Base-by-base conservation (phyloP, 2,797 vertebrate genomes). In the Phoxinus dragarum region DNA sequence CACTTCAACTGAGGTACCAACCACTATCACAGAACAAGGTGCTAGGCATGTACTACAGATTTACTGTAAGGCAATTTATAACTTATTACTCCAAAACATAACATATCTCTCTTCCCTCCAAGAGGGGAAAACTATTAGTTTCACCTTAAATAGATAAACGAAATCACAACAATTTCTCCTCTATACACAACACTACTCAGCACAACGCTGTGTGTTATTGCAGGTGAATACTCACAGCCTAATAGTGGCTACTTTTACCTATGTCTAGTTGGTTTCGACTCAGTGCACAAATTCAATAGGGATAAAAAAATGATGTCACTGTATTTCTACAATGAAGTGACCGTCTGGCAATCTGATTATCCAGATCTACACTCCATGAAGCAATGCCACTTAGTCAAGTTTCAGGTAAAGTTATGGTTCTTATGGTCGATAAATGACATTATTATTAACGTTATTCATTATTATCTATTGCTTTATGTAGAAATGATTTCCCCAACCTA, bases 51-150 rank as follows among this genome's bases (percentile, higher is more conserved):
- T 74, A 86, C 88, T 89, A 86, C 76, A 86, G 86, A 86, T 85
- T 87, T 73, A 90, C 88, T 61, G 77, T 90, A 89, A 91, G 91
- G 91, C 90, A 91, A 88, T 84, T 88, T 84, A 78, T 84, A 83
- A 87, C 75, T 79, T 73, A 85, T 56, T 79, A 89, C 76, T 87
- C 23, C 87, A 87, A 88, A 64, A 87, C 84, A 86, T 72, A 84
- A 75, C 38, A 76, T n/a, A 10, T 75, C 52, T 86, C 54, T 84
- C 44, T 66, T 81, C 72, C 54, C 79, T 82, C 61, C 77, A 74
- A 6, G 23, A 80, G 42, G 74, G 68, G 64, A 72, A 85, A 69
- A 80, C 68, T 73, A 69, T 79, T 84, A 71, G 19, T 64, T 56
- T 82, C 69, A 85, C 71, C 80, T 78, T 73, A 83, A 87, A 87